Conservation (phyloP, 2,888 invertebrate genomes). For the Agrotis ipsilon region DNA sequence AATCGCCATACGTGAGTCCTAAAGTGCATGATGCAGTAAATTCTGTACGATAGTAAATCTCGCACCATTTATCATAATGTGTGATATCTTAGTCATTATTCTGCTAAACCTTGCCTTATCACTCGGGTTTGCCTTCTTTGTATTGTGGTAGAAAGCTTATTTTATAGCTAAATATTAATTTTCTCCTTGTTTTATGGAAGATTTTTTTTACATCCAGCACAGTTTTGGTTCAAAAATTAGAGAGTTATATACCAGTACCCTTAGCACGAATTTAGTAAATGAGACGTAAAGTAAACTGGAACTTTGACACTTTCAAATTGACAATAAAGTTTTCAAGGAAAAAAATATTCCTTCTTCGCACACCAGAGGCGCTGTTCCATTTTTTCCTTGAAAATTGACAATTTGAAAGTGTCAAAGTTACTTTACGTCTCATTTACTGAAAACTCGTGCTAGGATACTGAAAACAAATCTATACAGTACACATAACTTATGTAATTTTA, state of each 20-base stretch:
- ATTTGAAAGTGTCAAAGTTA: no score
- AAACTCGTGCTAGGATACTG: no score
- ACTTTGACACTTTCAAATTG: no score
- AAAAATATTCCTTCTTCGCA: no score
- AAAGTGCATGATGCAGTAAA: slow-evolving; percentile 60
- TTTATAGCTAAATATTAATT: neutral
- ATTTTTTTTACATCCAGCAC: neutral
- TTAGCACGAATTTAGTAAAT: no score
- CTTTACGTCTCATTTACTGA: no score
- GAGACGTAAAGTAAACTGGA: no score
- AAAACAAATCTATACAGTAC: no score
- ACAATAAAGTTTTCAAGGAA: no score
- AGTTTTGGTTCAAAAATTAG: neutral
- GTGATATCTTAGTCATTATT: slow-evolving; percentile 49
- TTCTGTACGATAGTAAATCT: slow-evolving; percentile 51
- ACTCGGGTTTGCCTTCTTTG: slow-evolving; percentile 1
- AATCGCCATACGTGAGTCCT: slow-evolving; percentile 55
- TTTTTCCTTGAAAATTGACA: no score
- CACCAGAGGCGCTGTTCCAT: no score
- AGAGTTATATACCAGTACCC: neutral
- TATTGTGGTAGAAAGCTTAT: slow-evolving; percentile 4
- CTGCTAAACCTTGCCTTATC: slow-evolving; percentile 19
- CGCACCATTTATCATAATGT: slow-evolving; percentile 39
- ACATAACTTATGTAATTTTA: no score
- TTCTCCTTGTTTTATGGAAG: fast-evolving